phyloP scores from a whole-genome alignment of 2,888 invertebrate species.

The Ectemnius continuus region DNA sequence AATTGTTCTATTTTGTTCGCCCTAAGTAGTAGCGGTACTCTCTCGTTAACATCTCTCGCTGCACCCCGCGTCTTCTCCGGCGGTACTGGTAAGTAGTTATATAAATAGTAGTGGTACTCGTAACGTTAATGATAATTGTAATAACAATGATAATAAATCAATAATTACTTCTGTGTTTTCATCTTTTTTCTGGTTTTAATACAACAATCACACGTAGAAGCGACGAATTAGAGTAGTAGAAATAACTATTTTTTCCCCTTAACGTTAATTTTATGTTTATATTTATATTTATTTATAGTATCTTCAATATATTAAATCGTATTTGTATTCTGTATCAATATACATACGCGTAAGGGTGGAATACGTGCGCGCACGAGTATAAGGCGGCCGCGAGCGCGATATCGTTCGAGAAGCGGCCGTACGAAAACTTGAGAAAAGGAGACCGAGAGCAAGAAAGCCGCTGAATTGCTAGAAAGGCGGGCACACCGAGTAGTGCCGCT shows the following conservation, averaged over 20 bases:
- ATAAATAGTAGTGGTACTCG: constrained; percentile 59
- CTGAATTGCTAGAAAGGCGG: no score
- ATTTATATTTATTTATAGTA: constrained; percentile 61
- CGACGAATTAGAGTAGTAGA: constrained; percentile 77
- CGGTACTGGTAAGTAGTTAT: constrained; percentile 31
- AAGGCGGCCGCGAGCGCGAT: constrained; percentile 14
- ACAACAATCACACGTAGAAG: constrained; percentile 78
- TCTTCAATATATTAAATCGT: constrained; percentile 73
- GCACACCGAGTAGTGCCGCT: no score
- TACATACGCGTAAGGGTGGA: constrained; percentile 55
- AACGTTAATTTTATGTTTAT: constrained; percentile 57
- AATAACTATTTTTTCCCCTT: constrained; percentile 70
- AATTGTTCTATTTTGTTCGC: constrained; percentile 6
- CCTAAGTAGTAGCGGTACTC: constrained; percentile 40
- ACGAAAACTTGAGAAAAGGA: no score
- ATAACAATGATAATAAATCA: constrained; percentile 68
- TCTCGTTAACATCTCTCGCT: background rate
- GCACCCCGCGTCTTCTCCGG: background rate
- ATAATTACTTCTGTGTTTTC: constrained; percentile 55
- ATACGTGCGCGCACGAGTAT: constrained; percentile 41
- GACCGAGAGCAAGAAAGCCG: no score
- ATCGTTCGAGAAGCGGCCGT: no score
- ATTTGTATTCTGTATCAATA: constrained; percentile 62
- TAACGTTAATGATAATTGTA: constrained; percentile 63
- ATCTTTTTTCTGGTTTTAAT: constrained; percentile 63